Percentiles rank a stretch among this genome's conserved stretches.
phyloP scores from a whole-genome alignment of 2,888 invertebrate genomes.

The Euplagia quadripunctaria region DNA sequence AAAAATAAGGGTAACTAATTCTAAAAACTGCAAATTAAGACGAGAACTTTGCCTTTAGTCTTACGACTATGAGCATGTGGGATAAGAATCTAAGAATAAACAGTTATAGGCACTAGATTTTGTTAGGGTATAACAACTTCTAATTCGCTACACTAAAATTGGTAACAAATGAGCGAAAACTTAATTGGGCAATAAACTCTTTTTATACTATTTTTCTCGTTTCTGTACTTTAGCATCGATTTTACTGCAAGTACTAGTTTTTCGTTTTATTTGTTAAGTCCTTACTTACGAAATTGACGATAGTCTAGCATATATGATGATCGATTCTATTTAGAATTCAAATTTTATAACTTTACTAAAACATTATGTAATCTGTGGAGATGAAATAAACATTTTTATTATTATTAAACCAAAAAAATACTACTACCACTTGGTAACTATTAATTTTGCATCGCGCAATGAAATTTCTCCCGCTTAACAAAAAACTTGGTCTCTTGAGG shows the following conservation, averaged over 20 bases:
- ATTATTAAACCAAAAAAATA: background rate
- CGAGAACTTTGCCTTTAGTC: no score
- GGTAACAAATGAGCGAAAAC: background rate
- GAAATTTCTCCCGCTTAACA: background rate
- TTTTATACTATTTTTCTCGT: background rate
- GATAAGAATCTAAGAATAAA: background rate
- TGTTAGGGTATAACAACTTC: background rate
- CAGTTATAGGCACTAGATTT: background rate
- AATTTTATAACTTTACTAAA: no score
- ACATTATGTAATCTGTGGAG: no score
- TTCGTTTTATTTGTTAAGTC: background rate
- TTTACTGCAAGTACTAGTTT: background rate
- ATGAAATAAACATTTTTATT: no score
- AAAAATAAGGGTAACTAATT: no score
- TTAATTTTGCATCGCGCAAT: background rate
- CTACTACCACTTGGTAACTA: background rate
- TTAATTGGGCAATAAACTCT: background rate
- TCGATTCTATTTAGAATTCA: no score
- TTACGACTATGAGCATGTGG: no score
- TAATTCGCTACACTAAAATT: background rate
- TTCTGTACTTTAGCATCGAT: no score
- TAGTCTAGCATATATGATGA: background rate
- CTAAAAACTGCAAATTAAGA: no score
- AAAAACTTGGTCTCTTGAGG: background rate
- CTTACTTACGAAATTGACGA: background rate